A percentile compares a stretch with the other conserved stretches of the same genome.
Evolutionary conservation across 2,888 invertebrate genomes (phyloP).

Genomic region (Cephus pygmeus): DNA sequence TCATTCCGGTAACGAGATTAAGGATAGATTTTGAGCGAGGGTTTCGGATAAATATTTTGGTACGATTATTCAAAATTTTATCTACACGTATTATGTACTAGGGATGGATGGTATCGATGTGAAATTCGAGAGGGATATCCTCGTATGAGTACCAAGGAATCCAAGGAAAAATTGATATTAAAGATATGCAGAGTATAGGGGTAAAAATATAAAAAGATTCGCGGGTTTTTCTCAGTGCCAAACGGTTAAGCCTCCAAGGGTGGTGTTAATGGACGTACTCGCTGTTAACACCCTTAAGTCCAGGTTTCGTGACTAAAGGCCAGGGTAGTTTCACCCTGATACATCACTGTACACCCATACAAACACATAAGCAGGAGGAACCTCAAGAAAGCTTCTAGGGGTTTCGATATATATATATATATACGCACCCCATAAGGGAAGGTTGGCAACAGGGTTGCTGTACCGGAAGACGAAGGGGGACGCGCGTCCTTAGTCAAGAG

Average conservation of each 20-base stretch:
- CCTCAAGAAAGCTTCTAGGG: constrained; percentile 29
- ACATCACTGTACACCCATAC: not conserved
- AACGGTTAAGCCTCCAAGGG: constrained; percentile 33
- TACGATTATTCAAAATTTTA: not conserved
- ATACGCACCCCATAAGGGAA: constrained; percentile 16
- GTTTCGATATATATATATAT: not conserved
- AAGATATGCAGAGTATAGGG: not conserved
- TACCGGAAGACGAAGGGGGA: constrained; percentile 22
- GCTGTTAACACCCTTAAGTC: constrained; percentile 63
- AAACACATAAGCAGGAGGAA: not conserved
- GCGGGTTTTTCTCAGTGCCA: constrained; percentile 14
- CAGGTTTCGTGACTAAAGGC: not conserved
- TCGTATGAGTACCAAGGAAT: not conserved
- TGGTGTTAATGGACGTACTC: constrained; percentile 66
- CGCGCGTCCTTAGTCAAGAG: constrained; percentile 11
- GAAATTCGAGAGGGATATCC: not conserved
- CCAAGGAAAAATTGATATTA: constrained; percentile 7
- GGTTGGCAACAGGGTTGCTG: constrained; percentile 15
- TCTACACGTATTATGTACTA: not conserved
- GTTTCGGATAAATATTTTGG: not conserved
- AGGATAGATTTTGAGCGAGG: not conserved
- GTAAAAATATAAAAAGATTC: not conserved
- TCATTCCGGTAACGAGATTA: not conserved
- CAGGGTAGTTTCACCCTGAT: not conserved
- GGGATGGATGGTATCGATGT: not conserved